A percentile compares a stretch with the other conserved stretches of the same genome.
Conservation (phyloP, 1,140 invertebrate genomes). For the Carposina sasakii region DNA sequence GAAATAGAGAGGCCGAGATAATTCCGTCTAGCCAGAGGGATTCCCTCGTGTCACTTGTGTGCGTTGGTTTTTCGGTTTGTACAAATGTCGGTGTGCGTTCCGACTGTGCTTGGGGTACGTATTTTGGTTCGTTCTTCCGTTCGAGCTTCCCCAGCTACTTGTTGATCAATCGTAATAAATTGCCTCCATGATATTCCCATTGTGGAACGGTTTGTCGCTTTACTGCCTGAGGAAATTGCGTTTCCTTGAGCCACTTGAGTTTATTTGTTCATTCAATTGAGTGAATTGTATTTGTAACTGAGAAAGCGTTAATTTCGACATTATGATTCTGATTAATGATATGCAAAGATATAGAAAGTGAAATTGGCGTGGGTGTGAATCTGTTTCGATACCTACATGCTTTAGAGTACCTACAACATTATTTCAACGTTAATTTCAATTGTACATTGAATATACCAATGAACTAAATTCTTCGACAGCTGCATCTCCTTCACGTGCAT, state of each 20-base stretch:
- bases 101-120: conserved; percentile 38
- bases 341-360: conserved; percentile 27
- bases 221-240: conserved; percentile 66
- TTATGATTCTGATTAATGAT: no score
- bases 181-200: conserved; percentile 69
- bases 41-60: conserved; percentile 70
- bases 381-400: conserved; percentile 13
- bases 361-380: conserved; percentile 13
- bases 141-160: conserved; percentile 62
- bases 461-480: no score
- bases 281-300: no score
- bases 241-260: conserved; percentile 59
- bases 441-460: no score
- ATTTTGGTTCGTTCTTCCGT: conserved; percentile 32
- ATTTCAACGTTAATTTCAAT: no score
- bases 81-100: conserved; percentile 55
- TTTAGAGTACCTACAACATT: no score
- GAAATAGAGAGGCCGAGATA: conserved; percentile 67
- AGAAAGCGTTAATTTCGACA: no score
- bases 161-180: conserved; percentile 72
- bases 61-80: conserved; percentile 62
- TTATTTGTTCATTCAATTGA: conserved; percentile 57
- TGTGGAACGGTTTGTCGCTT: conserved; percentile 69
- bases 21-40: conserved; percentile 70
- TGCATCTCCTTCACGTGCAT: no score